Conservation (phyloP, 2,113 vertebrate genomes). For the Erinaceus europaeus region DNA sequence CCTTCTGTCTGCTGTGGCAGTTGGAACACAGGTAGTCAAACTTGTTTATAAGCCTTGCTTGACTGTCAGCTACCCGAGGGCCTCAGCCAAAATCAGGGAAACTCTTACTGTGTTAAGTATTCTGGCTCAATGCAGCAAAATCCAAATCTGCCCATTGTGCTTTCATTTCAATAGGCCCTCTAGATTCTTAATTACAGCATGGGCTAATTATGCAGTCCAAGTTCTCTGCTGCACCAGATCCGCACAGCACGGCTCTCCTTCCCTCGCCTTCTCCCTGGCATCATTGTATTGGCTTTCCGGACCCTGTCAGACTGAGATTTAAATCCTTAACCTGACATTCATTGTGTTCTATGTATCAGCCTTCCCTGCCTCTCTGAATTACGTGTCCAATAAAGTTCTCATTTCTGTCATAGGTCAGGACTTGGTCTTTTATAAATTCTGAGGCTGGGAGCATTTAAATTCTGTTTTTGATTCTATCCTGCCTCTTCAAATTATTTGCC, state of each 20-base stretch:
- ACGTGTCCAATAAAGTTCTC: slow-evolving; percentile 74
- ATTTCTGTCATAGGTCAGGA: slow-evolving; percentile 73
- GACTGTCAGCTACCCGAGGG: not conserved
- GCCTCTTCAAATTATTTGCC: slow-evolving; percentile 64
- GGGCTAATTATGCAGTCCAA: slow-evolving; percentile 61
- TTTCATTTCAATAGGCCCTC: slow-evolving; percentile 68
- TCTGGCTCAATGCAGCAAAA: slow-evolving; percentile 40
- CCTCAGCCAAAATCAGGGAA: slow-evolving; percentile 21
- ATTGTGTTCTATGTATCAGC: slow-evolving; percentile 73
- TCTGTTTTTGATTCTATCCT: slow-evolving; percentile 63
- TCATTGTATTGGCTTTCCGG: slow-evolving; percentile 10
- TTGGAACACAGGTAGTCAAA: slow-evolving; percentile 23
- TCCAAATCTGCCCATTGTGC: slow-evolving; percentile 34
- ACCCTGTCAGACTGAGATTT: slow-evolving; percentile 69
- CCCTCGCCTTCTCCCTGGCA: slow-evolving; percentile 15
- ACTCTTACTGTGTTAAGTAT: slow-evolving; percentile 50
- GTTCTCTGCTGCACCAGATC: slow-evolving; percentile 43
- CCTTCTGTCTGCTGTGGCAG: not conserved
- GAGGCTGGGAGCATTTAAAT: slow-evolving; percentile 67
- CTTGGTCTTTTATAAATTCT: slow-evolving; percentile 66
- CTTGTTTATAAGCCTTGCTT: not conserved
- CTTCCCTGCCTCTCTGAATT: slow-evolving; percentile 73
- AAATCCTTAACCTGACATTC: slow-evolving; percentile 75
- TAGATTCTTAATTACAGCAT: slow-evolving; percentile 55
- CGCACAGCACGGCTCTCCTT: slow-evolving; percentile 4